Percentiles rank a stretch among this genome's conserved stretches.
phyloP scores from a whole-genome alignment of 2,113 vertebrate genomes.

The Pteropus alecto region DNA sequence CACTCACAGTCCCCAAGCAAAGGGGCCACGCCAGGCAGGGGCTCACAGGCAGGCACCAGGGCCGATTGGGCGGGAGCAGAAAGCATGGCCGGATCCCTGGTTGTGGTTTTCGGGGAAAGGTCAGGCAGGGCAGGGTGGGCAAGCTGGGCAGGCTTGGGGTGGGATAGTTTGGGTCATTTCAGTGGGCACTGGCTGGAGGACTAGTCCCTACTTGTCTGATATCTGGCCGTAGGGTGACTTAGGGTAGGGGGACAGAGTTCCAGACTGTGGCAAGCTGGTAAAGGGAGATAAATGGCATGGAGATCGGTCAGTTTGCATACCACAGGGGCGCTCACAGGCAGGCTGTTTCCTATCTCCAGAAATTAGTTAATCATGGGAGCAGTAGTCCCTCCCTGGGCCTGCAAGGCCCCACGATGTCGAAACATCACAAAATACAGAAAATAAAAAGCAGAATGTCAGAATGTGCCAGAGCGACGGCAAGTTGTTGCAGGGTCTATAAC shows the following conservation, averaged over 20 bases:
- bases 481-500: neutral
- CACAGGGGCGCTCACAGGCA: neutral
- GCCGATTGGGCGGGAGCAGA: neutral
- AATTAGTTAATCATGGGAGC: neutral
- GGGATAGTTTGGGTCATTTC: neutral
- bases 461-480: neutral
- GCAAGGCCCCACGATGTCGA: neutral
- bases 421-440: neutral
- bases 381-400: neutral
- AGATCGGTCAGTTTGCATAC: neutral
- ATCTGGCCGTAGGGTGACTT: neutral
- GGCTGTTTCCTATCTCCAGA: neutral
- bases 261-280: neutral
- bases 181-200: neutral
- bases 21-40: neutral
- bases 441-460: neutral
- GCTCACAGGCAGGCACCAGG: neutral
- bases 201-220: neutral
- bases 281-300: neutral
- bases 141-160: neutral
- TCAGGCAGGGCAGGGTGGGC: neutral
- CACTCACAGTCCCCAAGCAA: neutral
- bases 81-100: neutral
- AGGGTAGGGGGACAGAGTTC: neutral
- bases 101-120: neutral